These are phyloP conservation scores for Octopus sinensis DNA, from an alignment of 1,140 invertebrate genomes.

Conservation along the genomic window DNA sequence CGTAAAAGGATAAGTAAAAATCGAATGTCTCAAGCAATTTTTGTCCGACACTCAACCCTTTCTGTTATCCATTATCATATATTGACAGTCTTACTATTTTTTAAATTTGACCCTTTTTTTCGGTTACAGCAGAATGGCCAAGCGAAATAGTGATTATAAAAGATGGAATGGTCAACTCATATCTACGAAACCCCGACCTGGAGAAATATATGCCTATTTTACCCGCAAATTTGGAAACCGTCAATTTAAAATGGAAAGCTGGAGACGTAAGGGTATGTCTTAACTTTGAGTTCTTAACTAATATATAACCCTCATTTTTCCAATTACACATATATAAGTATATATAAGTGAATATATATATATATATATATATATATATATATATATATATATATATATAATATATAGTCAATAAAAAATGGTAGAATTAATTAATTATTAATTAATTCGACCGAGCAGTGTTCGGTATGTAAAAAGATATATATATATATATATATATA, in stretches of 20 bases:
- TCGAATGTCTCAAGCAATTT: neutral
- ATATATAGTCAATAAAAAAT: too few relatives aligned
- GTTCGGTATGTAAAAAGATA: too few relatives aligned
- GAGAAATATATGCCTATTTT: constrained; percentile 37
- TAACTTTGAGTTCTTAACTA: too few relatives aligned
- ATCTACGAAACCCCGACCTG: constrained; percentile 34
- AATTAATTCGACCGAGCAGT: too few relatives aligned
- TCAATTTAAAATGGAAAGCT: constrained; percentile 48
- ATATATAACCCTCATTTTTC: too few relatives aligned
- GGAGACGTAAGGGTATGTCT: constrained; percentile 36
- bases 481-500: too few relatives aligned
- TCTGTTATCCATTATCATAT: neutral
- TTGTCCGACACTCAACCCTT: neutral
- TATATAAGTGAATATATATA: too few relatives aligned
- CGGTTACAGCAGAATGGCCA: constrained; percentile 24
- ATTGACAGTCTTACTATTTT: neutral
- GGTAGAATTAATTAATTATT: too few relatives aligned
- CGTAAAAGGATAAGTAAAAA: neutral
- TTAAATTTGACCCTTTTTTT: neutral
- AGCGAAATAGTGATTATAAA: constrained; percentile 41
- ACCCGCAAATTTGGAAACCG: constrained; percentile 41
- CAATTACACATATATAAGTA: too few relatives aligned
- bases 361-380: too few relatives aligned
- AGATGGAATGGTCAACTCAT: constrained; percentile 36
- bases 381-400: too few relatives aligned